Base-by-base conservation (phyloP, 2,888 invertebrate genomes). In the Elysia crispata region DNA sequence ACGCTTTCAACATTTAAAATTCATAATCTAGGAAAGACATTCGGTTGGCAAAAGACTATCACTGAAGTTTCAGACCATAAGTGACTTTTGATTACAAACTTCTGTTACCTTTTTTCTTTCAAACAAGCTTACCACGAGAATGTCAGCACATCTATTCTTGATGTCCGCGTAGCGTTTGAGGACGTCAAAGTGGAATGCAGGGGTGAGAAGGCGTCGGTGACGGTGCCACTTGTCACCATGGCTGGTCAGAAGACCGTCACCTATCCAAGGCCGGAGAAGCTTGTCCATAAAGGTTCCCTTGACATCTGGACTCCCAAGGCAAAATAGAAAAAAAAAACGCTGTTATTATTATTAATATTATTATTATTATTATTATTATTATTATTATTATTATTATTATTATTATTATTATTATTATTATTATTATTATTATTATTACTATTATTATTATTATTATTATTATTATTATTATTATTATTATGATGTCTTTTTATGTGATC, bases 101-200 rank as follows among this genome's bases (percentile, higher is more conserved):
- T 41, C 41, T 41, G 41, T 41, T 41, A 6, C 3, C 5, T 41
- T 41, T 41, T 6, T 6, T 3, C 41, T 41, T 11, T 11, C 5
- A 41, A 41, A 41, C 11, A 8, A 8, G 23, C 15, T 69, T 49
- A 80, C 76, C 76, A 80, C 41, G 31, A 88, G 74, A 11, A 84
- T 69, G 67, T 87, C 85, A 0, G 86, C 82, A 33, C 87, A 85
- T 25, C 82, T 82, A 79, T 89, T 89, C 72, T 87, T 86, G 31
- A 87, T 69, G 5, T 60, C 75, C 41, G 86, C 73, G 78, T 89
- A 88, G 6, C 85, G 80, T 79, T 85, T 86, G 8, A 89, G 84
- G 64, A 89, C 86, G 57, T 87, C 87, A 82, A 88, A 89, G 78
- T 89, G 89, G 74, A 89, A 89, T 1, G 89, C 89, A 49, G 89